Conservation (phyloP, 2,113 vertebrate genomes). For the Peromyscus leucopus region DNA sequence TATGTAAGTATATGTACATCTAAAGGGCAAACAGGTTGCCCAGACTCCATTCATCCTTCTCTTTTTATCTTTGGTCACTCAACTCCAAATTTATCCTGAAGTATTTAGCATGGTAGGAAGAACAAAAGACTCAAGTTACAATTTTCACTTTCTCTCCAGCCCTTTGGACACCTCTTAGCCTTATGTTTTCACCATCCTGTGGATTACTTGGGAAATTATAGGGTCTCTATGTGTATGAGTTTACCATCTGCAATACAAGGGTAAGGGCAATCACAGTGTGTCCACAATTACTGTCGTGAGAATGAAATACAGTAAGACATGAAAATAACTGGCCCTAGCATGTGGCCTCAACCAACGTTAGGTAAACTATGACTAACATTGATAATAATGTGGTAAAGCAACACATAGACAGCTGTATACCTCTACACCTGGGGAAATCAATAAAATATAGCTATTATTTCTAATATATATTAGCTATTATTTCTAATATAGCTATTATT, state of each 20-base stretch:
- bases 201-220: neutral
- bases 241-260: neutral
- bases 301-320: neutral
- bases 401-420: neutral
- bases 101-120: neutral
- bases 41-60: neutral
- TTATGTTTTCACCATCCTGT: constrained; percentile 1
- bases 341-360: neutral
- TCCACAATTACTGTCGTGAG: neutral
- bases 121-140: neutral
- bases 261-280: neutral
- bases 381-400: neutral
- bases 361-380: neutral
- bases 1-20: neutral
- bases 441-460: neutral
- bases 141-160: neutral
- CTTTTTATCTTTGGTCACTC: neutral
- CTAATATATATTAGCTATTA: neutral
- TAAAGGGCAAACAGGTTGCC: neutral
- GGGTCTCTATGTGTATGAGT: neutral
- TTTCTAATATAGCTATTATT: neutral
- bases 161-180: neutral
- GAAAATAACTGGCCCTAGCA: neutral
- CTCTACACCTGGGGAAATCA: neutral
- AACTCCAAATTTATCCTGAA: neutral